Conservation (phyloP, 2,797 vertebrate genomes). For the Xiphophorus birchmanni region DNA sequence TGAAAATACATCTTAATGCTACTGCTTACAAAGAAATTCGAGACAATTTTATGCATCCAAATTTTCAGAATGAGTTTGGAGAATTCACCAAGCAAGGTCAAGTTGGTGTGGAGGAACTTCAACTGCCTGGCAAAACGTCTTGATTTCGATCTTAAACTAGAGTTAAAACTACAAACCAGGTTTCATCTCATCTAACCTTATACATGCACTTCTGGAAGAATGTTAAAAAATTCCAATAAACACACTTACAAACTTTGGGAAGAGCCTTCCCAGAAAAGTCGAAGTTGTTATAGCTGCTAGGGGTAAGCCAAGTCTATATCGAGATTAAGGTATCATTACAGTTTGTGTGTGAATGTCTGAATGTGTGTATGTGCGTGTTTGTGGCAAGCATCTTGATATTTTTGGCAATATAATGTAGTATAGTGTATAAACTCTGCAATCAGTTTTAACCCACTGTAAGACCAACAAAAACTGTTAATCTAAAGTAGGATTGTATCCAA, state of each 20-base stretch:
- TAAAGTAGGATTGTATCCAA: neutral
- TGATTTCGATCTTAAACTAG: neutral
- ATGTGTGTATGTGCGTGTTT: neutral
- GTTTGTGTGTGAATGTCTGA: neutral
- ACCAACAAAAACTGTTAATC: neutral
- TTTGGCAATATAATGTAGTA: neutral
- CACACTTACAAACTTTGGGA: neutral
- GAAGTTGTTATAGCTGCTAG: neutral
- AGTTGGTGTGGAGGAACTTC: neutral
- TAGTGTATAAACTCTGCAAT: neutral
- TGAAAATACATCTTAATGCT: neutral
- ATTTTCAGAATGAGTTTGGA: neutral
- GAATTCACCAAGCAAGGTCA: neutral
- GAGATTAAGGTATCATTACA: neutral
- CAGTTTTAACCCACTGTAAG: neutral
- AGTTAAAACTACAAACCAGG: neutral
- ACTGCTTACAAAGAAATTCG: neutral
- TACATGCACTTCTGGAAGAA: neutral
- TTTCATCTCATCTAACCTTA: neutral
- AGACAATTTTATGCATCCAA: neutral
- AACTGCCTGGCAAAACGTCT: neutral
- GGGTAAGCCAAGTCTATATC: neutral
- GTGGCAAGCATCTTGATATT: neutral
- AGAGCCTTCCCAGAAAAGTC: neutral
- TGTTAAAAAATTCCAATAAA: neutral